Conservation (phyloP, 2,113 vertebrate genomes). For the Capreolus pygargus region DNA sequence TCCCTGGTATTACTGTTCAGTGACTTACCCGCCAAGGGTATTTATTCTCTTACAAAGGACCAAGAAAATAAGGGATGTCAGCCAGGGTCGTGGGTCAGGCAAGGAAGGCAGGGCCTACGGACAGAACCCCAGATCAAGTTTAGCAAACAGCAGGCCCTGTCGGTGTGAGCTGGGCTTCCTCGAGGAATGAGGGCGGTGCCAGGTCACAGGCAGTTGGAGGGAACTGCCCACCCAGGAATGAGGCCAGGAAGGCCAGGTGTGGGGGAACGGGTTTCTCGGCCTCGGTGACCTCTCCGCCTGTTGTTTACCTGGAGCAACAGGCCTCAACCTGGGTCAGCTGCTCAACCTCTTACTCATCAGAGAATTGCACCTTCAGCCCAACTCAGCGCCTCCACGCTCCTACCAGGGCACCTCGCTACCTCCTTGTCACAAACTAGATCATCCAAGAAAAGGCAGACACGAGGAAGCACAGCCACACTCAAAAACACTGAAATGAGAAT, state of each 20-base stretch:
- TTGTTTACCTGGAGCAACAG: background rate
- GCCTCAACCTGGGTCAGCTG: no score
- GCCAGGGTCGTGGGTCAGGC: accelerated
- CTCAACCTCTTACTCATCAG: background rate
- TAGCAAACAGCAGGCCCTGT: no score
- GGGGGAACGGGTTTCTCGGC: background rate
- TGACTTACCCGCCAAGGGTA: background rate
- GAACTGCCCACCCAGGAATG: background rate
- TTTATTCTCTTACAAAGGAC: background rate
- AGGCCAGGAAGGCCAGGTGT: background rate
- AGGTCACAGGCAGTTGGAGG: background rate
- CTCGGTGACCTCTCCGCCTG: accelerated
- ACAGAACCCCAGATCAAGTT: background rate
- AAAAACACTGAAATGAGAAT: accelerated
- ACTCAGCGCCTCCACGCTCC: accelerated
- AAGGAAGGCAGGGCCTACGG: background rate
- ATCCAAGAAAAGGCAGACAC: background rate
- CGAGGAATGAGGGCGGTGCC: accelerated
- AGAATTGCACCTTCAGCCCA: background rate
- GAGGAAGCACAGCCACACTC: background rate
- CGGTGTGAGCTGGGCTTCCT: background rate
- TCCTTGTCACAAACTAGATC: background rate
- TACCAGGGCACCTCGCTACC: accelerated
- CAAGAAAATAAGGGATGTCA: background rate
- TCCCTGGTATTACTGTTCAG: background rate